A percentile compares a stretch with the other conserved stretches of the same genome.
These are phyloP conservation scores for Hyperoodon ampullatus DNA, from an alignment of 2,113 vertebrate species.

Conservation along the genomic window DNA sequence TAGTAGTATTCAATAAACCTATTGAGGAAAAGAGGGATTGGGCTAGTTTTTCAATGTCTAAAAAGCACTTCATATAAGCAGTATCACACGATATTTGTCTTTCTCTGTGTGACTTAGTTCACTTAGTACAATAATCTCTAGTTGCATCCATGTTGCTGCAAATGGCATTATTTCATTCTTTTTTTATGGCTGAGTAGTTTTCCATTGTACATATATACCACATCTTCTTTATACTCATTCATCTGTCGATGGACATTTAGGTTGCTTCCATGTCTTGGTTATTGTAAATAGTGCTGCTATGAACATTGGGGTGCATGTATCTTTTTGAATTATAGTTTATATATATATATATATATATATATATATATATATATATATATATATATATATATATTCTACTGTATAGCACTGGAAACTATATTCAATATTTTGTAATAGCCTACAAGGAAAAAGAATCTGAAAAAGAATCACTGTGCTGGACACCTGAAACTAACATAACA, in stretches of 20 bases:
- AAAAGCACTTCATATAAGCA: neutral
- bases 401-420: neutral
- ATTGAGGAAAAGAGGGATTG: neutral
- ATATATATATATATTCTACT: neutral
- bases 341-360: too few relatives aligned
- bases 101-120: neutral
- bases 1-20: rapidly evolving
- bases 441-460: neutral
- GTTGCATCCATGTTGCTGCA: too few relatives aligned
- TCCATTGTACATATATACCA: too few relatives aligned
- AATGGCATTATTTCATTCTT: too few relatives aligned
- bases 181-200: too few relatives aligned
- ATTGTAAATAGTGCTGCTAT: too few relatives aligned
- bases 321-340: neutral
- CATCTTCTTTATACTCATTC: too few relatives aligned
- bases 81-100: neutral
- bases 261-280: too few relatives aligned
- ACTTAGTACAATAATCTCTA: neutral
- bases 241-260: too few relatives aligned
- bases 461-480: neutral
- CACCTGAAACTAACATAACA: neutral
- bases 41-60: neutral
- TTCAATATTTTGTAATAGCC: neutral
- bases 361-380: too few relatives aligned
- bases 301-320: rapidly evolving